Evolutionary conservation across 2,888 invertebrate species (phyloP).

Genomic region (Drosophila prostipennis): DNA sequence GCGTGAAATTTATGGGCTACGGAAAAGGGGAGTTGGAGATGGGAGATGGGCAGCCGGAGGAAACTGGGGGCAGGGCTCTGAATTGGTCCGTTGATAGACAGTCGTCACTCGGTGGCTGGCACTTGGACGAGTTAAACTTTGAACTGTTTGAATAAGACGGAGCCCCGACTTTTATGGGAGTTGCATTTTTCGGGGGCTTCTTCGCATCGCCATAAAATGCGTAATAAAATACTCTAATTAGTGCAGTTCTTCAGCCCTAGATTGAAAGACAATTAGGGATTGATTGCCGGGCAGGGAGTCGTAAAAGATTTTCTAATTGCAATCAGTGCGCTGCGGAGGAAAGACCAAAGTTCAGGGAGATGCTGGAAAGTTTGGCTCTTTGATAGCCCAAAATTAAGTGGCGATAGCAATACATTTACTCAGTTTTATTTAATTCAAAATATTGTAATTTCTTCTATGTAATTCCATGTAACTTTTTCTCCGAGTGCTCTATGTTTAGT

Average conservation of each 20-base stretch:
- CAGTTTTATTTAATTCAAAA: no score
- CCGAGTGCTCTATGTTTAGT: background rate
- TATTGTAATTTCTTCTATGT: no score
- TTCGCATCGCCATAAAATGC: constrained; percentile 51
- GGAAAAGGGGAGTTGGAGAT: constrained; percentile 4
- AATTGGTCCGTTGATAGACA: constrained; percentile 55
- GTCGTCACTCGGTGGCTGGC: constrained; percentile 59
- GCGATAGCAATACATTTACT: no score
- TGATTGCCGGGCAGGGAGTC: constrained; percentile 37
- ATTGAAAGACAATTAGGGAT: constrained; percentile 49
- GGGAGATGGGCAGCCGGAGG: constrained; percentile 3
- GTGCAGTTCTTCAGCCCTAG: constrained; percentile 31
- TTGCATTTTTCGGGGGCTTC: constrained; percentile 44
- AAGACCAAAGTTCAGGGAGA: constrained; percentile 9
- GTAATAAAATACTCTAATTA: constrained; percentile 59
- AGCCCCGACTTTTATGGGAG: constrained; percentile 40
- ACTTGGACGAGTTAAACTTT: constrained; percentile 73
- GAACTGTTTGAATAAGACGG: constrained; percentile 59
- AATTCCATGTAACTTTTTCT: background rate
- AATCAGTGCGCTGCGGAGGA: constrained; percentile 12
- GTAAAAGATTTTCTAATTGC: constrained; percentile 39
- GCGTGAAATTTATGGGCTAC: constrained; percentile 72
- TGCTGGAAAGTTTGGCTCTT: constrained; percentile 13
- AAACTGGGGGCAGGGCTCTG: constrained; percentile 15
- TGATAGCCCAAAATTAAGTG: constrained; percentile 13